A percentile compares a stretch with the other conserved stretches of the same genome.
phyloP scores from a whole-genome alignment of 2,888 invertebrate species.

The Muscina levida region DNA sequence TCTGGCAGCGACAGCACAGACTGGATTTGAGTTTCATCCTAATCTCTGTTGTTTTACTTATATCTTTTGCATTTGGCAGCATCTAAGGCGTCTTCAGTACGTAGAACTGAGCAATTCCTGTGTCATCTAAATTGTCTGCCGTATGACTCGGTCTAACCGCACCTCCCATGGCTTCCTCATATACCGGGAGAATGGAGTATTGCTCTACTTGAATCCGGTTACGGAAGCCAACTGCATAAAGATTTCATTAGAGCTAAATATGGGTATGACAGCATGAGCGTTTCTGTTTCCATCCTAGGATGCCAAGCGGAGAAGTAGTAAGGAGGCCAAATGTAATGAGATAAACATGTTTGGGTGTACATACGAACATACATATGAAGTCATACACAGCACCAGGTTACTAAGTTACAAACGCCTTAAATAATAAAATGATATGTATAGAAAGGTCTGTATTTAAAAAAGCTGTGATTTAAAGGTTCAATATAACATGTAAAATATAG shows the following conservation, averaged over 20 bases:
- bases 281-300: too few relatives aligned
- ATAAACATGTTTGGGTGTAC: too few relatives aligned
- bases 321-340: too few relatives aligned
- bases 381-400: too few relatives aligned
- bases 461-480: too few relatives aligned
- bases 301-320: too few relatives aligned
- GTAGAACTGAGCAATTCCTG: not conserved
- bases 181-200: not conserved
- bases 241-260: not conserved
- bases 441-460: too few relatives aligned
- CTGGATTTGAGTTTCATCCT: not conserved
- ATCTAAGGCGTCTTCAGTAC: not conserved
- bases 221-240: constrained; percentile 31
- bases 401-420: too few relatives aligned
- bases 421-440: too few relatives aligned
- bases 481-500: too few relatives aligned
- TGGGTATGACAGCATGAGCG: constrained; percentile 1
- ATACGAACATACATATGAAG: too few relatives aligned
- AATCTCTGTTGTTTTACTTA: not conserved
- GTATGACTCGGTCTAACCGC: not conserved
- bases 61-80: constrained; percentile 9
- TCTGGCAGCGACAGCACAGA: not conserved
- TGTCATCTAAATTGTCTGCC: not conserved
- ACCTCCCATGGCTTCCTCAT: not conserved
- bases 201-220: not conserved